Base-by-base conservation (phyloP, 2,113 vertebrate genomes). In the Elachura formosa region DNA sequence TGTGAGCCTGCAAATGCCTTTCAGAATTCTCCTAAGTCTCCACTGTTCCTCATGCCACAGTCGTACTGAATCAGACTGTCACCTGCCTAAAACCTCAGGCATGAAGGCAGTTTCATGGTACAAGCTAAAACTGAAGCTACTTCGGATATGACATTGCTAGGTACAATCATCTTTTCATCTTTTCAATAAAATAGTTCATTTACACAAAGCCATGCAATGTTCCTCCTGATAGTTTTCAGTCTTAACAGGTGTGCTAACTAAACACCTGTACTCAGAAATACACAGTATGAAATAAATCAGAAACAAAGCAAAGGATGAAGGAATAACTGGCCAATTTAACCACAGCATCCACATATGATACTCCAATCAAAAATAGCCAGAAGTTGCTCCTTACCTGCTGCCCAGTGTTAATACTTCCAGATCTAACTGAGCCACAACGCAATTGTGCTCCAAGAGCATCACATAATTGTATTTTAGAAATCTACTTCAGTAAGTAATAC, bases 341-440 rank as follows among this genome's bases (percentile, higher is more conserved):
- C 43, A 75, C 21, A 59, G 61, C 34, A 78, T 23, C 25, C 40
- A 76, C 14, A 9, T 55, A 33, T 2, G 2, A 78, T 22, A 62
- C 7, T 41, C 25, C 0, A 0, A 26, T 38, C 7, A 45, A 87
- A 89, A 58, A 20, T 0, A 79, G 8, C 11, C 62, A 73, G 10
- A 12, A 41, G 20, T 9, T 64, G 23, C 58, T 79, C 52, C 90
- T 54, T 18, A 73, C 29, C 41, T 73, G 45, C 49, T 79, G 23
- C 6, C 33, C 31, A 41, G 0, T 29, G 20, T 58, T 31, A 11
- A 4, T 21, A 66, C 74, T 63, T 92, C 79, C 72, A 90, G n/a
- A n/a, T 11, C 12, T 54, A 38, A 41, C 12, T 46, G 25, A 67
- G 56, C 5, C 52, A 86, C 40, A 58, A 24, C 0, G 5, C 45